Conservation (phyloP, 2,113 vertebrate genomes). For the Rhynchomys soricoides region DNA sequence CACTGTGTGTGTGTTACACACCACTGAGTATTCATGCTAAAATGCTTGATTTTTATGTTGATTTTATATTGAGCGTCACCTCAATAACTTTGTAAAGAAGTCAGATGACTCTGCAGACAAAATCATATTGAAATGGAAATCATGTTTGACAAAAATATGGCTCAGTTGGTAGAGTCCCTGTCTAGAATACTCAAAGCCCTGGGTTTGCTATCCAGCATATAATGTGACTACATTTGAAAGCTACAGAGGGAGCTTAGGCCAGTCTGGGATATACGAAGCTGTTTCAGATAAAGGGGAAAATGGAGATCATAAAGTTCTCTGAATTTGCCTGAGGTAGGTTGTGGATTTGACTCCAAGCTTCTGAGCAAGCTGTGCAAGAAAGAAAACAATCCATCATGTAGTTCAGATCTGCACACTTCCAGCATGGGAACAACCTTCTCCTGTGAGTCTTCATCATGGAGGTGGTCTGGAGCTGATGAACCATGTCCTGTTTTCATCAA, state of each 20-base stretch:
- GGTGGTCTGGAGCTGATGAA: not conserved
- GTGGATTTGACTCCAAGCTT: not conserved
- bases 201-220: not conserved
- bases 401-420: not conserved
- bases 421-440: not conserved
- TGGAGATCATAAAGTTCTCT: not conserved
- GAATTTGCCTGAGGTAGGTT: not conserved
- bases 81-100: not conserved
- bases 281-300: not conserved
- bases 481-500: not conserved
- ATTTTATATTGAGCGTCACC: not conserved
- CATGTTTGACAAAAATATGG: not conserved
- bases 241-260: not conserved
- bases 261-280: not conserved
- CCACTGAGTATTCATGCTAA: not conserved
- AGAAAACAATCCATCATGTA: not conserved
- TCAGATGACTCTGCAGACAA: not conserved
- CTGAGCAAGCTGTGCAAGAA: constrained; percentile 11
- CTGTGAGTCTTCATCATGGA: not conserved
- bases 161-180: not conserved
- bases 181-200: not conserved
- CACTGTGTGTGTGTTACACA: not conserved
- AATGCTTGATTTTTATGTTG: not conserved
- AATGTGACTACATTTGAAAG: not conserved
- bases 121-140: not conserved